Conservation (phyloP, 1,140 invertebrate genomes). For the Brachionus calyciflorus region DNA sequence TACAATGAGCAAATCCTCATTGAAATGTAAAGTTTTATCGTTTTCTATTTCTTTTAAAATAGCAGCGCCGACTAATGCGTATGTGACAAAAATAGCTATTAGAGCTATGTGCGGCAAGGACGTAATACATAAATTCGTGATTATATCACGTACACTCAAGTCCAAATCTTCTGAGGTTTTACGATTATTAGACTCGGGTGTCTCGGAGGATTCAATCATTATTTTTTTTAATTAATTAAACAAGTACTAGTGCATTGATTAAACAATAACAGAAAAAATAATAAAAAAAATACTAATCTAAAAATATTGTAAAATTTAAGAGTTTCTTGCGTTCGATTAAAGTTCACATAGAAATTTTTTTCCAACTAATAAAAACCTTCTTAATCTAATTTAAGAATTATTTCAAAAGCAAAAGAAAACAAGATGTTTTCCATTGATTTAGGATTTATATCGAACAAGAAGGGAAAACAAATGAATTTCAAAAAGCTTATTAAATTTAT, state of each 20-base stretch:
- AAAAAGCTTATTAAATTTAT: conserved; percentile 37
- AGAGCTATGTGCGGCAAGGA: conserved; percentile 31
- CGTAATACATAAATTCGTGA: neutral
- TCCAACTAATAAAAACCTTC: neutral
- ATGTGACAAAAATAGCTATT: conserved; percentile 20
- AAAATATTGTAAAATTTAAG: neutral
- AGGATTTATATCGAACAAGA: conserved; percentile 14
- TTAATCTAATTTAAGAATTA: too few species aligned
- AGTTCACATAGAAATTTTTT: neutral
- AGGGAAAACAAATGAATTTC: neutral
- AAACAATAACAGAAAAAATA: too few species aligned
- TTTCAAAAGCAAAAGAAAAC: too few species aligned
- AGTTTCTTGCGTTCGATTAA: conserved; percentile 14
- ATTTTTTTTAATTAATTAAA: neutral
- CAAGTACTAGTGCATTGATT: conserved; percentile 3
- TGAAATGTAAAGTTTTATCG: conserved; percentile 3
- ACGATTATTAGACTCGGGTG: neutral
- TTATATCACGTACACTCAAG: neutral
- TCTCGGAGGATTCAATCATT: neutral
- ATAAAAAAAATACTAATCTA: too few species aligned
- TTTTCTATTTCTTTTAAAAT: conserved; percentile 44
- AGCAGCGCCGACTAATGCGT: neutral
- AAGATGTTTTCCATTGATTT: conserved; percentile 35
- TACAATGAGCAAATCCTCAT: neutral
- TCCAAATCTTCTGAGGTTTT: neutral